phyloP scores from a whole-genome alignment of 2,113 vertebrate species.

The Catharus bicknelli region DNA sequence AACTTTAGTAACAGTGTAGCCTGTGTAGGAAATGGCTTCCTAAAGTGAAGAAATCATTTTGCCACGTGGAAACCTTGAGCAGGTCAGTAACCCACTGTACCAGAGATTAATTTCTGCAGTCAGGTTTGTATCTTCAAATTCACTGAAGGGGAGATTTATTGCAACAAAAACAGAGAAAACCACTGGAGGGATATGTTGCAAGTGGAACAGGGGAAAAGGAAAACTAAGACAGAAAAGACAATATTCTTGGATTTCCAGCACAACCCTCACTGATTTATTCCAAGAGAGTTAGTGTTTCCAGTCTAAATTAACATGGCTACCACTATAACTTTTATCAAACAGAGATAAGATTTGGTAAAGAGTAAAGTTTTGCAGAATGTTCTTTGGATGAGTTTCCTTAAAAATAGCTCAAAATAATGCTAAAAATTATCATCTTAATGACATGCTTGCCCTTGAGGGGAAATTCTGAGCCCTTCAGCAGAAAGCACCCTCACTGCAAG shows the following conservation, averaged over 20 bases:
- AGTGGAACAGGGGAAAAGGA: neutral
- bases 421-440: neutral
- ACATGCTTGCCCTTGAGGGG: neutral
- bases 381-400: neutral
- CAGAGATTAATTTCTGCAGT: constrained; percentile 4
- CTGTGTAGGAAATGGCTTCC: neutral
- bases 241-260: neutral
- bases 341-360: neutral
- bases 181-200: neutral
- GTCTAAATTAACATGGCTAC: neutral
- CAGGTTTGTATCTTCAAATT: neutral
- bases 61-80: neutral
- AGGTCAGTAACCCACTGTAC: neutral
- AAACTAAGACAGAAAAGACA: neutral
- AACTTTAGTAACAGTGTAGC: neutral
- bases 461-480: neutral
- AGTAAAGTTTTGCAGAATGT: neutral
- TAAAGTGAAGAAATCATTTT: neutral
- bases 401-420: neutral
- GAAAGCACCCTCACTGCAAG: neutral
- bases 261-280: neutral
- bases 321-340: neutral
- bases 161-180: constrained; percentile 3
- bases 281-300: neutral
- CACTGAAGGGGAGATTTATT: constrained; percentile 10